Percentiles rank a stretch among this genome's conserved stretches.
These are phyloP conservation scores for Odontamblyopus lacepedii DNA, from an alignment of 2,797 vertebrate species.

Conservation along the genomic window DNA sequence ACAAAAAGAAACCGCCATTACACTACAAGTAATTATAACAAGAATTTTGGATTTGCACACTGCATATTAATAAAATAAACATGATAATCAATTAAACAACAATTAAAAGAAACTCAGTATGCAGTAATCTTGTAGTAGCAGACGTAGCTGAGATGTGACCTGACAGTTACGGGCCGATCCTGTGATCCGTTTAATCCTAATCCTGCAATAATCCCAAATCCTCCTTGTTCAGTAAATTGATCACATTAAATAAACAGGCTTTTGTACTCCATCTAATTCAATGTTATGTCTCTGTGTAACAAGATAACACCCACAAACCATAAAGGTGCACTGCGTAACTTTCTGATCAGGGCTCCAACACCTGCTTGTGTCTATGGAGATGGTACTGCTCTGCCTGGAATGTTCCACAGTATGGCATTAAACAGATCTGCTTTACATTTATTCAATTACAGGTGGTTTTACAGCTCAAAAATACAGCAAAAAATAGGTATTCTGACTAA, in stretches of 20 bases:
- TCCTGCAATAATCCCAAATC: constrained; percentile 8
- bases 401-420: too few species aligned
- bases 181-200: constrained; percentile 2
- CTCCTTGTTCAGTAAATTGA: neutral
- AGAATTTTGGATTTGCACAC: neutral
- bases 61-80: neutral
- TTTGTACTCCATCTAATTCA: neutral
- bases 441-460: too few species aligned
- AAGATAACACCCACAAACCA: neutral
- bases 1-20: too few species aligned
- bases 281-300: neutral
- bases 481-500: too few species aligned
- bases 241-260: constrained; percentile 4
- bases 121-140: neutral
- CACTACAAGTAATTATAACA: too few species aligned
- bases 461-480: too few species aligned
- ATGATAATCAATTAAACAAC: neutral
- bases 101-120: neutral
- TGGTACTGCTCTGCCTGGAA: too few species aligned
- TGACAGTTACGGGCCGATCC: neutral
- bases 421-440: too few species aligned
- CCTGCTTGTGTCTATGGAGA: too few species aligned
- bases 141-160: neutral
- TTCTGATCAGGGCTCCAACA: too few species aligned
- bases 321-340: too few species aligned